Base-by-base conservation (phyloP, 2,113 vertebrate genomes). In the Mastomys coucha region DNA sequence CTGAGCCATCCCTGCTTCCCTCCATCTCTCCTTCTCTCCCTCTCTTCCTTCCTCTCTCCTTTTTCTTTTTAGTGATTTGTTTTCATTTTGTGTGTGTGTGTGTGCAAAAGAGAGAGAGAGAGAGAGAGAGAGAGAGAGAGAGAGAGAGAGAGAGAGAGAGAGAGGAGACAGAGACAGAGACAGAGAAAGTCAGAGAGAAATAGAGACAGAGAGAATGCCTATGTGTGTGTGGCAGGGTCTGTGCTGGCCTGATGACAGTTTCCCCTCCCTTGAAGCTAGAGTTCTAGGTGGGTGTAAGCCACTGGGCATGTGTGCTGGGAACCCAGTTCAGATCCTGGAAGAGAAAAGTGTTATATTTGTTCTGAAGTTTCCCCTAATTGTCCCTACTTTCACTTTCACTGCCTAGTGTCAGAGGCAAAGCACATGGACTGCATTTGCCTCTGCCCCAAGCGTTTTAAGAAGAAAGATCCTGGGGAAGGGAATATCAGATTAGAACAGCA, bases 361-460 rank as follows among this genome's bases (percentile, higher is more conserved):
- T 42, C 22, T 90, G 3, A 7, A 56, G 26, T 39, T 97, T 72
- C 86, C 81, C 77, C 81, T 89, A 86, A 84, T 58, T 84, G 45
- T 8, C 53, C 22, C 70, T 81, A 70, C 94, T 97, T 96, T 97
- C 84, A 80, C 73, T 97, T 97, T 97, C 31, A 0, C 11, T 56
- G 28, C 39, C 73, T 91, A 84, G 45, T 42, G 45, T 78, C 92
- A 91, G 26, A 84, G 91, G 45, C 14, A 45, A 72, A 93, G 33
- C 16, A 69, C 70, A 9, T 73, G 91, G 91, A 75, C 13, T 22
- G 17, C 73, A 4, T 53, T 58, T 45, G 90, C 80, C 91, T 96
- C 63, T 94, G 67, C 88, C 24, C 49, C 53, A 84, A 84, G 72
- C 81, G 65, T 94, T 93, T 88, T 73, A 86, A 95, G 91, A 87